phyloP scores from a whole-genome alignment of 2,113 vertebrate genomes.

The Macrotus californicus region DNA sequence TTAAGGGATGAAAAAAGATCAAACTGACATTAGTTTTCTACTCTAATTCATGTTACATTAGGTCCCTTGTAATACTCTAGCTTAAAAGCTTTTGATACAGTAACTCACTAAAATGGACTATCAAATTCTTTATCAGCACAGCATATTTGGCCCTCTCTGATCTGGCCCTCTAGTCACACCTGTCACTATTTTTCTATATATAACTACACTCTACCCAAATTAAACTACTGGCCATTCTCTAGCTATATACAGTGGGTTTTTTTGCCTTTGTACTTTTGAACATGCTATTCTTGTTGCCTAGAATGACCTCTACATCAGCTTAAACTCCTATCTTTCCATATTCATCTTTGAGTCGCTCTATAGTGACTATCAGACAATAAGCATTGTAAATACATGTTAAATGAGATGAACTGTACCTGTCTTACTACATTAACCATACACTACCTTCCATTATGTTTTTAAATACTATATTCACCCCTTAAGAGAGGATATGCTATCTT shows the following conservation, averaged over 20 bases:
- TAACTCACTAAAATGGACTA: background rate
- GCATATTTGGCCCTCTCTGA: background rate
- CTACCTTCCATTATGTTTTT: background rate
- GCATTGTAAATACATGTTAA: background rate
- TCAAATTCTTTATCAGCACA: background rate
- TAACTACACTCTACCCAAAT: constrained; percentile 28
- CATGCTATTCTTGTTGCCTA: background rate
- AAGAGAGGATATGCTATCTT: background rate
- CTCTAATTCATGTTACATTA: background rate
- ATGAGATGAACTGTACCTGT: background rate
- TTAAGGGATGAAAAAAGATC: background rate
- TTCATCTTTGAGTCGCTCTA: constrained; percentile 1
- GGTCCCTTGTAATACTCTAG: background rate
- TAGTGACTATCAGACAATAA: background rate
- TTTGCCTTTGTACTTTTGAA: constrained; percentile 11
- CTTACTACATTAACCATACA: background rate
- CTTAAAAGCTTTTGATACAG: constrained; percentile 13
- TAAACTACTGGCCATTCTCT: constrained; percentile 28
- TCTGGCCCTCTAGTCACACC: background rate
- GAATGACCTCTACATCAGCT: background rate
- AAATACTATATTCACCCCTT: background rate
- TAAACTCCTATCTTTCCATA: background rate
- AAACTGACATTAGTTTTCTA: background rate
- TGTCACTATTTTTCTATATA: constrained; percentile 29
- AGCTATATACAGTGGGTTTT: background rate